Evolutionary conservation across 2,888 invertebrate genomes (phyloP).

Genomic region (Thysanoteuthis rhombus): DNA sequence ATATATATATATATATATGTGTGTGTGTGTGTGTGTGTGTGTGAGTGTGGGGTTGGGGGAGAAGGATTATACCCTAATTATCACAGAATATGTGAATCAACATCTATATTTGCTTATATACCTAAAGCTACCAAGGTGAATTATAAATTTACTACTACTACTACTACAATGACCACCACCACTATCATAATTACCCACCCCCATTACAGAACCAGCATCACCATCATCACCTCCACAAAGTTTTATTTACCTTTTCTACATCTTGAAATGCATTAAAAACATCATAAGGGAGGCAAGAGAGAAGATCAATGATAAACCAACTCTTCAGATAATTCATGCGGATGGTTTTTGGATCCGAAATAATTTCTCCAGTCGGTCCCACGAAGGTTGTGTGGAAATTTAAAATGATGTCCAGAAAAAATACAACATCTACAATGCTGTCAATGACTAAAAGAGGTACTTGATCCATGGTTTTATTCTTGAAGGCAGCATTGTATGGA

Average conservation of each 20-base stretch:
- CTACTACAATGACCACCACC: too few relatives aligned
- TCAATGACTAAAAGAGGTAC: slow-evolving; percentile 68
- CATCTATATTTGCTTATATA: too few relatives aligned
- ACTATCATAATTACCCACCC: too few relatives aligned
- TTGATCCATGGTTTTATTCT: slow-evolving; percentile 85
- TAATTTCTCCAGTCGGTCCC: slow-evolving; percentile 84
- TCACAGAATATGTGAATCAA: too few relatives aligned
- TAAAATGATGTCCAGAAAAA: slow-evolving; percentile 99
- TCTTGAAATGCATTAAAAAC: slow-evolving; percentile 99
- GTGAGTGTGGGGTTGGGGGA: too few relatives aligned
- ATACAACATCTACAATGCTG: slow-evolving; percentile 99
- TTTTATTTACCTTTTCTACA: slow-evolving; percentile 79
- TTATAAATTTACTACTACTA: not conserved
- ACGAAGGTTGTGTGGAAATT: slow-evolving; percentile 99
- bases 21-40: not conserved
- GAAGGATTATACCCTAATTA: too few relatives aligned
- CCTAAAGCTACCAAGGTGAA: too few relatives aligned
- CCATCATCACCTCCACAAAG: too few relatives aligned
- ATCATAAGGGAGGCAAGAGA: slow-evolving; percentile 99
- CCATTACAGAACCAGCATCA: too few relatives aligned
- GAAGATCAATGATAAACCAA: slow-evolving; percentile 99
- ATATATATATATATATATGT: not conserved
- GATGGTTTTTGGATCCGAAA: slow-evolving; percentile 89
- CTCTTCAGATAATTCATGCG: slow-evolving; percentile 93
- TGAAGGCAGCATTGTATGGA: slow-evolving; percentile 99